Evolutionary conservation across 2,888 invertebrate genomes (phyloP).

Genomic region (Lithophane leautieri): DNA sequence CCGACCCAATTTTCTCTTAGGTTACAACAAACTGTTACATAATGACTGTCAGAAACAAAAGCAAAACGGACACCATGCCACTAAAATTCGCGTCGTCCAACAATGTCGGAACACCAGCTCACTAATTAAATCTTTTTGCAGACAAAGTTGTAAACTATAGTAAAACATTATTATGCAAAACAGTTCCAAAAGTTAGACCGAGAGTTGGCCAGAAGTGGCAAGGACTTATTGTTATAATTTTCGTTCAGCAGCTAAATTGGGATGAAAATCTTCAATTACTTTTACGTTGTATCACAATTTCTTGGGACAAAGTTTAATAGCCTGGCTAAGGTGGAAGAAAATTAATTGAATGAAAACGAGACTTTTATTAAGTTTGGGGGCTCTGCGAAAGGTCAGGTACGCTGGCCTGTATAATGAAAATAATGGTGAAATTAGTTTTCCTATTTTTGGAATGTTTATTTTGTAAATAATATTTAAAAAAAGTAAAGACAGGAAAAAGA

Average conservation of each 20-base stretch:
- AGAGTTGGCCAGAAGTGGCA: constrained; percentile 28
- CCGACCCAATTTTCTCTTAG: too few species aligned
- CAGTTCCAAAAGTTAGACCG: constrained; percentile 27
- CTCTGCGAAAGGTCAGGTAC: neutral
- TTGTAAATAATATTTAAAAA: too few species aligned
- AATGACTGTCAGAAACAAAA: neutral
- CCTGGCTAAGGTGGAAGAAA: constrained; percentile 12
- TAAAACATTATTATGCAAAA: constrained; percentile 36
- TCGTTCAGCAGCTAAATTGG: constrained; percentile 40
- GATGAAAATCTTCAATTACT: constrained; percentile 44
- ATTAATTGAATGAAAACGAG: constrained; percentile 45
- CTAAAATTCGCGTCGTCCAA: neutral
- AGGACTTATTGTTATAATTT: constrained; percentile 34
- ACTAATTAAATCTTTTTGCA: constrained; percentile 27
- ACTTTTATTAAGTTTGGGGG: constrained; percentile 21
- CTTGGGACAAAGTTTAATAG: constrained; percentile 38
- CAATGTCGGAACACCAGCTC: neutral
- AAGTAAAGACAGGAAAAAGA: too few species aligned
- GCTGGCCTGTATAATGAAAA: neutral
- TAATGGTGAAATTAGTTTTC: neutral
- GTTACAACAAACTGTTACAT: neutral
- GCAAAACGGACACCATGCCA: neutral
- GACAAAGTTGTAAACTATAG: constrained; percentile 20
- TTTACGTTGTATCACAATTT: constrained; percentile 39
- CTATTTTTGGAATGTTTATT: neutral